These are phyloP conservation scores for Ammodramus savannarum DNA, from an alignment of 2,113 vertebrate species.

Conservation along the genomic window DNA sequence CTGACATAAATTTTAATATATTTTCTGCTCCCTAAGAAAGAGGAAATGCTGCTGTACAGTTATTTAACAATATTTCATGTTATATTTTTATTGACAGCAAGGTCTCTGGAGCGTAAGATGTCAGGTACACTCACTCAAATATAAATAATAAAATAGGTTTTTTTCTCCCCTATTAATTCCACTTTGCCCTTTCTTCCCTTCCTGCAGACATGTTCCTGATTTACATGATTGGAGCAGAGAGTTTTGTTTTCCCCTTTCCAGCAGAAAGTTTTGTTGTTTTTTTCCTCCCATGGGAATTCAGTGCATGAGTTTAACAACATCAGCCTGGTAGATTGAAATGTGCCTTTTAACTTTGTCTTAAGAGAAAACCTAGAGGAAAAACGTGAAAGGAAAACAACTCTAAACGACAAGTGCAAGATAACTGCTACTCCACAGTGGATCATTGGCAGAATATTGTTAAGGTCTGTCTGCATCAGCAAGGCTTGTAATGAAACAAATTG, in stretches of 20 bases:
- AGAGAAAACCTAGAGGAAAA: background rate
- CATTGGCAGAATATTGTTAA: background rate
- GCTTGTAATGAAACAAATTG: background rate
- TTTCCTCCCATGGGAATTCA: background rate
- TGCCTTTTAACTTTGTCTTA: background rate
- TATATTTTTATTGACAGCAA: background rate
- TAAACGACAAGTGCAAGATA: background rate
- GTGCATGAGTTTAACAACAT: background rate
- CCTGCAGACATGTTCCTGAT: background rate
- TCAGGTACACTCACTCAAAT: background rate
- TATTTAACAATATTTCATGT: background rate
- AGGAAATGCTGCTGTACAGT: background rate
- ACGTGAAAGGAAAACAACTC: background rate
- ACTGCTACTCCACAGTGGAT: background rate
- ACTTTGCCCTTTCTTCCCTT: background rate
- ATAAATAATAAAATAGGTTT: background rate
- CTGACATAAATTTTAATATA: background rate
- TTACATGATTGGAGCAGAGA: background rate
- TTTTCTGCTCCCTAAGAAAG: background rate
- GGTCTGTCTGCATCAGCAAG: background rate
- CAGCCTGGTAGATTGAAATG: background rate
- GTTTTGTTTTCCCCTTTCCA: background rate
- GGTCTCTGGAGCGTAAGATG: background rate
- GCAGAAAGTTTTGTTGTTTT: background rate
- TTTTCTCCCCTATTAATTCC: conserved; percentile 19